A percentile compares a stretch with the other conserved stretches of the same genome.
Conservation (phyloP, 2,797 vertebrate genomes). For the Tokudaia muenninki region DNA sequence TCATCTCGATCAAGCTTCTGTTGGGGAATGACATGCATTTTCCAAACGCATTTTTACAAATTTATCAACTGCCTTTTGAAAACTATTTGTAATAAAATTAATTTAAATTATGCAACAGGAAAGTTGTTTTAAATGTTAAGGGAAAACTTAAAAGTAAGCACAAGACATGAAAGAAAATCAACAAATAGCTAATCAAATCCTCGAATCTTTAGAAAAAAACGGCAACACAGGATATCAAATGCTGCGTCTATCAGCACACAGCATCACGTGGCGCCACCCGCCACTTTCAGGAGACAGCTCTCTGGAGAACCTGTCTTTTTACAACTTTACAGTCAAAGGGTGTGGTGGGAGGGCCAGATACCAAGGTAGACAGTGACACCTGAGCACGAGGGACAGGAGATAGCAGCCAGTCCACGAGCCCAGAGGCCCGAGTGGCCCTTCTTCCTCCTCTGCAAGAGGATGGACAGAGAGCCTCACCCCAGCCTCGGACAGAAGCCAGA, state of each 20-base stretch:
- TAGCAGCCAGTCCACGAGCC: not conserved
- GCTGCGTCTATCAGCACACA: not conserved
- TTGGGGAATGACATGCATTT: not conserved
- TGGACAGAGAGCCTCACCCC: not conserved
- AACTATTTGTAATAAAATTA: not conserved
- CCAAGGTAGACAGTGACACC: not conserved
- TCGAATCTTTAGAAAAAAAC: not conserved
- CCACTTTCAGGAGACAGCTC: accelerated
- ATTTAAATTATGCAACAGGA: not conserved
- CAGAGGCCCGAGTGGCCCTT: not conserved
- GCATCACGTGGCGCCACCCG: not conserved
- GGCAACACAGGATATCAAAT: too few relatives aligned
- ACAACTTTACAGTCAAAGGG: not conserved
- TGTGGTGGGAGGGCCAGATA: not conserved
- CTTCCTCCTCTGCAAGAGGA: not conserved
- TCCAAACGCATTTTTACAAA: not conserved
- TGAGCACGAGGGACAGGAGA: not conserved
- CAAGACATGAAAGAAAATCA: not conserved
- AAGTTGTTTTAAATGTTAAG: not conserved
- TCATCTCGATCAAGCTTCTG: not conserved
- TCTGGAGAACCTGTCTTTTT: not conserved
- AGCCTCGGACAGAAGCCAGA: not conserved
- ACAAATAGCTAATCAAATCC: not conserved
- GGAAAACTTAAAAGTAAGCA: not conserved
- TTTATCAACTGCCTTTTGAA: not conserved